phyloP scores from a whole-genome alignment of 2,113 vertebrate genomes.

The human region DNA sequence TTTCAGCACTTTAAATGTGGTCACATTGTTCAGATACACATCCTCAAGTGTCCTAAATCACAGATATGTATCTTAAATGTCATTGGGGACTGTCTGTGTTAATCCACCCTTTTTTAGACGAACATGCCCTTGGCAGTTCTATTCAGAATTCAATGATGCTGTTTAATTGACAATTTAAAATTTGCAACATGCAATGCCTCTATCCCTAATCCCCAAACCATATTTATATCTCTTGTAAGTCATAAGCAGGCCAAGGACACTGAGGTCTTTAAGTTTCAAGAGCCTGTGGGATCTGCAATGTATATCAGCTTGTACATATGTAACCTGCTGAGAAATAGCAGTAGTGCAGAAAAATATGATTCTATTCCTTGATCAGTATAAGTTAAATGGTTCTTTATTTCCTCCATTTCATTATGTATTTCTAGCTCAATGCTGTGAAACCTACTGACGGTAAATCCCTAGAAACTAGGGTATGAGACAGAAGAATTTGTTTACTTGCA shows the following conservation, averaged over 20 bases:
- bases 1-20: slow-evolving; percentile 62
- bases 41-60: slow-evolving; percentile 62
- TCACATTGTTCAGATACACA: slow-evolving; percentile 50
- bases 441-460: slow-evolving; percentile 75
- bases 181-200: slow-evolving; percentile 68
- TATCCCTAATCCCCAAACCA: slow-evolving; percentile 73
- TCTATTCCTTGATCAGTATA: slow-evolving; percentile 65
- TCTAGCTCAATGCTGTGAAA: slow-evolving; percentile 65
- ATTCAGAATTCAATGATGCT: slow-evolving; percentile 71
- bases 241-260: slow-evolving; percentile 79
- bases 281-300: slow-evolving; percentile 66
- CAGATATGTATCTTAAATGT: slow-evolving; percentile 70
- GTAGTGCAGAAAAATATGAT: slow-evolving; percentile 58
- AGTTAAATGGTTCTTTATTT: slow-evolving; percentile 65
- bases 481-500: slow-evolving; percentile 71
- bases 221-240: slow-evolving; percentile 75
- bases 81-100: slow-evolving; percentile 58
- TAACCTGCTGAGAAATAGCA: slow-evolving; percentile 72
- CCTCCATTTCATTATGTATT: slow-evolving; percentile 71
- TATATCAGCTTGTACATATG: slow-evolving; percentile 56
- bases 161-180: slow-evolving; percentile 81
- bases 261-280: slow-evolving; percentile 75
- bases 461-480: slow-evolving; percentile 61
- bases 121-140: slow-evolving; percentile 76
- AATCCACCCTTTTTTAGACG: slow-evolving; percentile 76